Conservation (phyloP, 2,888 invertebrate species). For the Clitarchus hookeri region DNA sequence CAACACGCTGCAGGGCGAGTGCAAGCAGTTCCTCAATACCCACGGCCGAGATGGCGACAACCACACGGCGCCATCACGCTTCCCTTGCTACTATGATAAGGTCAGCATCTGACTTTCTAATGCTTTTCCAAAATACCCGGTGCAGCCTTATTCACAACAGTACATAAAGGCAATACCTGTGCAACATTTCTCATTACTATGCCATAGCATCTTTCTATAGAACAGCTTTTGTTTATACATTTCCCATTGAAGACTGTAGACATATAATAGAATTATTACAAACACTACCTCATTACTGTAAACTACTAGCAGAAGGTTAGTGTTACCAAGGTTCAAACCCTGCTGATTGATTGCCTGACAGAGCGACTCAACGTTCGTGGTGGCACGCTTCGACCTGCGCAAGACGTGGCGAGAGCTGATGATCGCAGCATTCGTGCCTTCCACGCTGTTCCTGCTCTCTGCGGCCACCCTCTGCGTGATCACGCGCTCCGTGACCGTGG, state of each 20-base stretch:
- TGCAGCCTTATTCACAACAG: too few species aligned
- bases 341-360: constrained; percentile 48
- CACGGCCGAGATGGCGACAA: constrained; percentile 67
- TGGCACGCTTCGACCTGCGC: constrained; percentile 63
- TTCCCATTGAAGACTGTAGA: too few species aligned
- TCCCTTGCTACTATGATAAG: constrained; percentile 66
- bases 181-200: too few species aligned
- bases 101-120: constrained; percentile 48
- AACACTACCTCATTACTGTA: too few species aligned
- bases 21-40: constrained; percentile 61
- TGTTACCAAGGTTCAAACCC: too few species aligned
- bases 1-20: constrained; percentile 67
- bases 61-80: constrained; percentile 64
- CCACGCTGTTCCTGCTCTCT: constrained; percentile 61
- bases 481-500: constrained; percentile 72
- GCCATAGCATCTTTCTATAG: too few species aligned
- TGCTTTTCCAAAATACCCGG: too few species aligned
- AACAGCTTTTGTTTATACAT: too few species aligned
- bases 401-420: constrained; percentile 58
- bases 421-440: constrained; percentile 58
- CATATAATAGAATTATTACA: too few species aligned
- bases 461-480: constrained; percentile 67
- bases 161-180: too few species aligned
- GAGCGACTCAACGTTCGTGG: constrained; percentile 63
- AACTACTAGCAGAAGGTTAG: too few species aligned